Percentiles rank a stretch among this genome's conserved stretches.
phyloP scores from a whole-genome alignment of 2,888 invertebrate species.

The Sarcophaga rosellei region DNA sequence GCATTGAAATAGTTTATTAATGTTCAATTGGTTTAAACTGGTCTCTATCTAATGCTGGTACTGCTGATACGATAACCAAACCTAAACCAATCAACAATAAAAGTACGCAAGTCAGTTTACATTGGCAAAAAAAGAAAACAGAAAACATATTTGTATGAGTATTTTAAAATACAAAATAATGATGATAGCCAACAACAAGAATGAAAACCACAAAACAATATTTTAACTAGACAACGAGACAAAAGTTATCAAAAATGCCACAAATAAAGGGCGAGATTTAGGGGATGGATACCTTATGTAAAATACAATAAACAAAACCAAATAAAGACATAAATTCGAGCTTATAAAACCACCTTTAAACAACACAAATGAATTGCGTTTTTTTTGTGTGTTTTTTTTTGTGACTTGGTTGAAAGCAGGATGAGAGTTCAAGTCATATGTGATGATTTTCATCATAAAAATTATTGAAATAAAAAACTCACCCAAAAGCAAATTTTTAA shows the following conservation, averaged over 20 bases:
- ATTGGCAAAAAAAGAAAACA: not conserved
- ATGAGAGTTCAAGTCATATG: slow-evolving; percentile 21
- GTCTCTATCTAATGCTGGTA: not conserved
- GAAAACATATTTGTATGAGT: not conserved
- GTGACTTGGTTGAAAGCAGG: not conserved
- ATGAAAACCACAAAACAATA: slow-evolving; percentile 40
- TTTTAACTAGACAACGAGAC: slow-evolving; percentile 47
- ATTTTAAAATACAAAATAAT: not conserved
- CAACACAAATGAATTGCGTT: not conserved
- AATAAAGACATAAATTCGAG: slow-evolving; percentile 54
- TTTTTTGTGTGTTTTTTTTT: too few species aligned
- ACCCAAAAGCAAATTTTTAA: not conserved
- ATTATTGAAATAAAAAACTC: not conserved
- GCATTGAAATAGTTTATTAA: not conserved
- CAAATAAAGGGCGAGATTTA: slow-evolving; percentile 32
- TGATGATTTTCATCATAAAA: slow-evolving; percentile 45
- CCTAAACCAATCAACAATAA: not conserved
- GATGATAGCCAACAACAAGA: not conserved
- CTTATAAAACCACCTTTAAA: not conserved
- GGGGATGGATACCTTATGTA: not conserved
- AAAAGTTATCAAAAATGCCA: slow-evolving; percentile 38
- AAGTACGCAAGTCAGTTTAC: not conserved
- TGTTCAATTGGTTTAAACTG: not conserved
- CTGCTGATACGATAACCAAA: not conserved
- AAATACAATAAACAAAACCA: slow-evolving; percentile 26